Conservation (phyloP, 30 jellyfish, hydroid and myxozoan genomes). For the Aurelia sp. region DNA sequence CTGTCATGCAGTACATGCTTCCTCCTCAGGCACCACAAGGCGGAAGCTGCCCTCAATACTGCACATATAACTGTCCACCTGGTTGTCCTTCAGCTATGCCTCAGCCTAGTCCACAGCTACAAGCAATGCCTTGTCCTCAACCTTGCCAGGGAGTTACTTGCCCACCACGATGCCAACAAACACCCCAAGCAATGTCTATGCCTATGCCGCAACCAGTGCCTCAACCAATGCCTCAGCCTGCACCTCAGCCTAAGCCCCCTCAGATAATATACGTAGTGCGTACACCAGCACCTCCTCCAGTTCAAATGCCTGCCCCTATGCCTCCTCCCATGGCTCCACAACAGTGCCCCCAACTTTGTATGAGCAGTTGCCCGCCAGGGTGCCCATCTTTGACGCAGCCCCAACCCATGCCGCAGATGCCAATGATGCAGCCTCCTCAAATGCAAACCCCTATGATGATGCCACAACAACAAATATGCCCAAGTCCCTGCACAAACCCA, state of each 20-base stretch:
- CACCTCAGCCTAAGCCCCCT: constrained; percentile 33
- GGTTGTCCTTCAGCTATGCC: constrained; percentile 43
- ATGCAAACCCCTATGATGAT: constrained; percentile 35
- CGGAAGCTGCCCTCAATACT: constrained; percentile 41
- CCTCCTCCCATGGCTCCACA: constrained; percentile 1
- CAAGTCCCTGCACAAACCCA: constrained; percentile 81
- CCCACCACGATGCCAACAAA: constrained; percentile 89
- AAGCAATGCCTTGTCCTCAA: constrained; percentile 88
- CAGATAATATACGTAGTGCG: constrained; percentile 1
- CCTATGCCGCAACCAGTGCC: constrained; percentile 30
- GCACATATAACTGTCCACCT: constrained; percentile 68
- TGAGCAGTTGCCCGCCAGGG: constrained; percentile 66
- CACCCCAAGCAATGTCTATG: constrained; percentile 27
- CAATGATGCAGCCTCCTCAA: constrained; percentile 27
- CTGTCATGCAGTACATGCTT: constrained; percentile 1
- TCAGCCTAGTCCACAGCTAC: constrained; percentile 30
- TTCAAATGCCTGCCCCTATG: constrained; percentile 36
- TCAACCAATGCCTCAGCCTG: constrained; percentile 35
- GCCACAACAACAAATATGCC: constrained; percentile 71
- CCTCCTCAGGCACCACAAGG: not conserved
- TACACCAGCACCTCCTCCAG: not conserved
- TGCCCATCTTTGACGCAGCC: constrained; percentile 41
- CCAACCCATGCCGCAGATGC: constrained; percentile 20
- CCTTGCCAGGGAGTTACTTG: constrained; percentile 77
- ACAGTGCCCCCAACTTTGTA: constrained; percentile 50